Evolutionary conservation across 1,140 invertebrate genomes (phyloP), one percentile per base, ranked within the genome.

Genomic region (Cydia fagiglandana): DNA sequence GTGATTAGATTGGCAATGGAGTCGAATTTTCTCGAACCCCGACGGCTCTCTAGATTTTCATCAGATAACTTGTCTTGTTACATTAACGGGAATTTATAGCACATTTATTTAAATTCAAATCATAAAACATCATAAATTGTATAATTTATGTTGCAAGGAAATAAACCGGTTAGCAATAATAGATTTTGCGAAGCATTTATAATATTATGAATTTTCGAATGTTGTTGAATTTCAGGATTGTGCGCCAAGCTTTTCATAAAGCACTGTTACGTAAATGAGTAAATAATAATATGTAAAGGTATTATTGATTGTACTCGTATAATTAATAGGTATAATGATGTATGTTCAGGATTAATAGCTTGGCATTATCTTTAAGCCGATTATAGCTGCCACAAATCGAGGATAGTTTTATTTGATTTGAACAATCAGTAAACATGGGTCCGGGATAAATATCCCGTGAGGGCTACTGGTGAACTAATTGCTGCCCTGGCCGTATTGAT

Each of bases 401-500:
- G 66, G 38, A 77, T 81, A 84, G 83, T 79, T 84, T 84, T 83
- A 83, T 84, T 87, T 80, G 83, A 88, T 85, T 81, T 83, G 82
- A 79, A 81, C 77, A 89, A 89, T 86, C 85, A 81, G 83, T 88
- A 81, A 85, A 81, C 80, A 82, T 77, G 81, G 78, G 82, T 78
- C 77, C 84, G 86, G 81, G 88, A 92, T 91, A 92, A 90, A 90
- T 90, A 88, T 87, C 81, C 83, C 75, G 80, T 82, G 82, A 83
- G 80, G 73, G 73, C 66, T 78, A 77, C 84, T 81, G 38, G 81
- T 78, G 83, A 90, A 91, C 88, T 92, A 92, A 92, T 92, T 90
- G 90, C 88, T 84, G 83, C 83, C 83, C 87, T 88, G 86, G 80
- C 85, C 73, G 80, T 90, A 92, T 90, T 90, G 86, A 91, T 92